Conservation (phyloP, 1,140 invertebrate genomes). For the Luehdorfia chinensis region DNA sequence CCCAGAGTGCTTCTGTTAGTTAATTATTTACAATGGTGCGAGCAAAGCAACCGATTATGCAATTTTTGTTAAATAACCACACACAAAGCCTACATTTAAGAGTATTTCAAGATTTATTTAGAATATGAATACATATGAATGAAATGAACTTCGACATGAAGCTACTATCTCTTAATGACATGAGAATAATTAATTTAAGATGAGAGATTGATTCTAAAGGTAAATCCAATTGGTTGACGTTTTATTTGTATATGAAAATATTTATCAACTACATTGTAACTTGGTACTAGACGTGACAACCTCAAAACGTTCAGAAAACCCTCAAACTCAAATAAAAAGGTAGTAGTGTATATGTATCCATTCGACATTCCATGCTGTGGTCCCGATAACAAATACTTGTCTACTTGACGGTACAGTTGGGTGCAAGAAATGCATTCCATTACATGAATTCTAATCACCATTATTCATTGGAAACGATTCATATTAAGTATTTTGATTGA, state of each 20-base stretch:
- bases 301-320: background rate
- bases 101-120: no score
- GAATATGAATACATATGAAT: background rate
- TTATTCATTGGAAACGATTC: conserved; percentile 38
- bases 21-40: conserved; percentile 1
- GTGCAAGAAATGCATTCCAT: conserved; percentile 44
- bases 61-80: conserved; percentile 41
- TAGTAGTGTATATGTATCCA: conserved; percentile 21
- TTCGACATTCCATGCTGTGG: conserved; percentile 62
- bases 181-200: no score
- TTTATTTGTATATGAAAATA: no score
- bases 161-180: no score
- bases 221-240: background rate
- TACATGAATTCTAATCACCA: conserved; percentile 13
- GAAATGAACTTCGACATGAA: background rate
- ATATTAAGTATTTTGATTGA: background rate
- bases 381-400: conserved; percentile 31
- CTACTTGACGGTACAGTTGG: conserved; percentile 27
- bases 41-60: background rate
- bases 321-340: background rate
- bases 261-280: background rate
- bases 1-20: conserved; percentile 6
- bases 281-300: background rate
- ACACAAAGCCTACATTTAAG: conserved; percentile 41
- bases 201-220: background rate